Evolutionary conservation across 2,113 vertebrate genomes (phyloP).

Genomic region (Manacus vitellinus): DNA sequence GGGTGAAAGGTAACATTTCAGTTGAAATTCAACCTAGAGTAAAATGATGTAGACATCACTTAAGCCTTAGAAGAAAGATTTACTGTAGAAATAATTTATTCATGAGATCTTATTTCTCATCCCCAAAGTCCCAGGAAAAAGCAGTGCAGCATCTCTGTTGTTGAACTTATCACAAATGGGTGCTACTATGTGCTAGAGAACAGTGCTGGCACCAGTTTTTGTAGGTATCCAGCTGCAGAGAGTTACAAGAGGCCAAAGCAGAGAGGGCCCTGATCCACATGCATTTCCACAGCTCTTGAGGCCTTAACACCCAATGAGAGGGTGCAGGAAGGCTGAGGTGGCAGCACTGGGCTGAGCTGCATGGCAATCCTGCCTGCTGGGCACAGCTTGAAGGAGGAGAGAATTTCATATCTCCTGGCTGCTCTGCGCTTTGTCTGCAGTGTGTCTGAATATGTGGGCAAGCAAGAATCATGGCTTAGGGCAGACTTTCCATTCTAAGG

Average conservation of each 20-base stretch:
- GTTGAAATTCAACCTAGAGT: background rate
- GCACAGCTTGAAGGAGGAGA: background rate
- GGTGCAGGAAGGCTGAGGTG: fast-evolving
- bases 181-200: background rate
- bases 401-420: background rate
- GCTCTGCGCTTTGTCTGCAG: background rate
- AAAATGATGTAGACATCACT: background rate
- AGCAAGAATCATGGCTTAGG: background rate
- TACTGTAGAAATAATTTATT: background rate
- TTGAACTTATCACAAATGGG: background rate
- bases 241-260: background rate
- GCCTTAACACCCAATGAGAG: background rate
- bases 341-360: background rate
- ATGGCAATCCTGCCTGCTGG: background rate
- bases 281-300: background rate
- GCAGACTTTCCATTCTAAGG: background rate
- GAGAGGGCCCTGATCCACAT: background rate
- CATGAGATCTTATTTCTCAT: background rate
- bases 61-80: background rate
- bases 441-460: background rate
- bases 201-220: background rate
- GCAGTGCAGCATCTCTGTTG: background rate
- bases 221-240: background rate
- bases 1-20: background rate
- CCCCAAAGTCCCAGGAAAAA: background rate